These are phyloP conservation scores for Catharus bicknelli DNA, from an alignment of 2,113 vertebrate genomes.

Conservation along the genomic window DNA sequence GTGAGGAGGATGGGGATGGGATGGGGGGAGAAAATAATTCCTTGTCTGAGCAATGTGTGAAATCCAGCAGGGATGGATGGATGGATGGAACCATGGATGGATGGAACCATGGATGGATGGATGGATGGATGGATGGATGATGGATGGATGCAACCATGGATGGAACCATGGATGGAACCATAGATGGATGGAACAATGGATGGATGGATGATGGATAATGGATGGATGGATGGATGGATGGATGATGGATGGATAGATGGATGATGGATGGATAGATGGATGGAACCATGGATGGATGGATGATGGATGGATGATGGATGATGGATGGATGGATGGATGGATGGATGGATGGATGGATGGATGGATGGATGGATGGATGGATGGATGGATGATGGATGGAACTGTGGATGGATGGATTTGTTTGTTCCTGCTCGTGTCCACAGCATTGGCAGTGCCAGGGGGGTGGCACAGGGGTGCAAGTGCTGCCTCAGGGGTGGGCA, in stretches of 20 bases:
- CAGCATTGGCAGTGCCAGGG: rapidly evolving
- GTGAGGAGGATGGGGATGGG: not conserved
- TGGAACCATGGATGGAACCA: not conserved
- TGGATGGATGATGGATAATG: not conserved
- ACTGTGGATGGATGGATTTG: not conserved
- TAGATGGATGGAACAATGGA: not conserved
- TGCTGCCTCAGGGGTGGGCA: not conserved
- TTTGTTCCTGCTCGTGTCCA: not conserved
- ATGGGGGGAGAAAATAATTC: not conserved
- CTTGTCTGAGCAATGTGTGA: not conserved
- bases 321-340: no score
- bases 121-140: not conserved
- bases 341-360: no score
- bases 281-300: not conserved
- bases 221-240: not conserved
- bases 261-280: no score
- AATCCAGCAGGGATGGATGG: not conserved
- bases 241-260: no score
- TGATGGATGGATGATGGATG: not conserved
- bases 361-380: not conserved
- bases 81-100: not conserved
- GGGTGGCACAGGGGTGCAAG: not conserved
- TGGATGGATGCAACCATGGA: not conserved
- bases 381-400: not conserved
- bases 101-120: not conserved